phyloP scores from a whole-genome alignment of 2,113 vertebrate genomes.

The Agapornis roseicollis region DNA sequence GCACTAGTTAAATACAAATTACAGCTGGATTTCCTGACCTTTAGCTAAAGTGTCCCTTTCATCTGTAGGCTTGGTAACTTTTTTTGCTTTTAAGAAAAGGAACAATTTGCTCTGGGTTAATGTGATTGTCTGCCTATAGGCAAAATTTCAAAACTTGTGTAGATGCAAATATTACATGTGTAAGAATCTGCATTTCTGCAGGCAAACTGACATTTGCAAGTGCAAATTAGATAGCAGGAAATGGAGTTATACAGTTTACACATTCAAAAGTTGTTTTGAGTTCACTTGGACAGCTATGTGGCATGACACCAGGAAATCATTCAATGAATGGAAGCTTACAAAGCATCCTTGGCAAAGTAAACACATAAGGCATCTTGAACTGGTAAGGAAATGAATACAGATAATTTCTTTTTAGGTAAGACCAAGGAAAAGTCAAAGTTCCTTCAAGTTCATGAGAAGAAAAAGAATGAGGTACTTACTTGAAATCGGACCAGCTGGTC shows the following conservation, averaged over 20 bases:
- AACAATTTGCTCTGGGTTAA: slow-evolving; percentile 30
- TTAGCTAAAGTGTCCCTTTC: slow-evolving; percentile 20
- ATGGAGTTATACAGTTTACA: neutral
- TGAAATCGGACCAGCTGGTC: neutral
- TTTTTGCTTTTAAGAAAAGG: neutral
- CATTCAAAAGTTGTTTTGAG: neutral
- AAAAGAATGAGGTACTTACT: neutral
- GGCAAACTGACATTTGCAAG: slow-evolving; percentile 20
- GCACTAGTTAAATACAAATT: slow-evolving; percentile 22
- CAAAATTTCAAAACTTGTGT: slow-evolving; percentile 4
- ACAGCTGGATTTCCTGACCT: slow-evolving; percentile 38
- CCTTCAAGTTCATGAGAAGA: neutral
- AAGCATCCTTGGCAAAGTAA: neutral
- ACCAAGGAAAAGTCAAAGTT: neutral
- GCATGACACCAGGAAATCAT: neutral
- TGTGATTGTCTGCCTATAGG: neutral
- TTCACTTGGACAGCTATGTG: neutral
- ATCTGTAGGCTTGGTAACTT: slow-evolving; percentile 3
- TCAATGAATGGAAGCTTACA: neutral
- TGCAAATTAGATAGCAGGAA: neutral
- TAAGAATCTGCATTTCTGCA: neutral
- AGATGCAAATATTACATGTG: slow-evolving; percentile 15
- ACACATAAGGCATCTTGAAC: neutral
- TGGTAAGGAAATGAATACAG: neutral
- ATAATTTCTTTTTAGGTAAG: neutral